Conservation (phyloP, 2,888 invertebrate species). For the Drosophila neotestacea region DNA sequence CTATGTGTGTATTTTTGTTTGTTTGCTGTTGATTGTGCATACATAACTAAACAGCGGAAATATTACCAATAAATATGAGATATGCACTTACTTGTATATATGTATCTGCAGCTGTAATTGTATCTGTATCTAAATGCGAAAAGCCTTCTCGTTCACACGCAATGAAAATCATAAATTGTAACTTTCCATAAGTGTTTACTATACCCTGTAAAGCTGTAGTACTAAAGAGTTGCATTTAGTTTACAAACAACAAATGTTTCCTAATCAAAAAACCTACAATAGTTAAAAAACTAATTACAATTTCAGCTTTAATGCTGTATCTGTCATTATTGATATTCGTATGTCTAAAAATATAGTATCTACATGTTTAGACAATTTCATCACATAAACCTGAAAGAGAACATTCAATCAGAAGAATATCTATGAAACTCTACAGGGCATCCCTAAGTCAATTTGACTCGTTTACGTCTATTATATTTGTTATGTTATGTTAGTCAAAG, state of each 20-base stretch:
- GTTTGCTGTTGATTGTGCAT: conserved; percentile 37
- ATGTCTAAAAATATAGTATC: too few relatives aligned
- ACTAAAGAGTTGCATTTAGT: neutral
- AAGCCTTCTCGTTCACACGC: neutral
- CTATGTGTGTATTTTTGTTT: conserved; percentile 32
- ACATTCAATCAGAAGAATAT: too few relatives aligned
- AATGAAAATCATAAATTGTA: conserved; percentile 24
- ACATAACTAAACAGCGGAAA: conserved; percentile 63
- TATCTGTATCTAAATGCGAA: conserved; percentile 7
- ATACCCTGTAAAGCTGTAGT: neutral
- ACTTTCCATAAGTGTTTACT: conserved; percentile 8
- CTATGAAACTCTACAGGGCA: neutral
- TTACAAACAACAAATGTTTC: neutral
- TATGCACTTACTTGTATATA: conserved; percentile 16
- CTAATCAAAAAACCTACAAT: neutral
- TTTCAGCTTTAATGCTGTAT: too few relatives aligned
- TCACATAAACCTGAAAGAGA: too few relatives aligned
- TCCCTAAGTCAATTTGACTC: neutral
- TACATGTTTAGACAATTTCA: too few relatives aligned
- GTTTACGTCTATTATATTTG: neutral
- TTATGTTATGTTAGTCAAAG: conserved; percentile 20
- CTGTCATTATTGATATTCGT: neutral
- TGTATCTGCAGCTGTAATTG: conserved; percentile 18
- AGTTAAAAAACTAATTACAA: too few relatives aligned
- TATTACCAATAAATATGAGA: conserved; percentile 57